phyloP scores from a whole-genome alignment of 2,113 vertebrate genomes.

The Machaerirhynchus nigripectus region DNA sequence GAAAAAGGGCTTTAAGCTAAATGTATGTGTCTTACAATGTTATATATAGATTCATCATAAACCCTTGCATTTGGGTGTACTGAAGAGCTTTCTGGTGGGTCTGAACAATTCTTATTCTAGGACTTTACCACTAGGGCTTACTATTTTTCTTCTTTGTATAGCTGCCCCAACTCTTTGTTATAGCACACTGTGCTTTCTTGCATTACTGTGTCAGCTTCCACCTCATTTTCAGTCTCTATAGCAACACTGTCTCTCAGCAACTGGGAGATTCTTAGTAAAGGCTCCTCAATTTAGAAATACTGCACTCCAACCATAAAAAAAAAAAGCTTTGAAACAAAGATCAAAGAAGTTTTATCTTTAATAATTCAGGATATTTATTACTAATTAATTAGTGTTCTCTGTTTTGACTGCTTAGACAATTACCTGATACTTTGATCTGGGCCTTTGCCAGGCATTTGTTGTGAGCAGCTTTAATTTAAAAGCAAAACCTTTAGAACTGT shows the following conservation, averaged over 20 bases:
- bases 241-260: conserved; percentile 50
- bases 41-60: not conserved
- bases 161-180: not conserved
- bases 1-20: not conserved
- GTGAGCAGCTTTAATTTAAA: not conserved
- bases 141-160: not conserved
- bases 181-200: not conserved
- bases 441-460: not conserved
- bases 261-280: not conserved
- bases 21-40: not conserved
- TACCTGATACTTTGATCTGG: conserved; percentile 23
- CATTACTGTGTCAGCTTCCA: not conserved
- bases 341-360: conserved; percentile 52
- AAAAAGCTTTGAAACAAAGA: conserved; percentile 61
- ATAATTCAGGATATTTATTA: conserved; percentile 75
- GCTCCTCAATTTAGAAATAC: not conserved
- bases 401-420: conserved; percentile 32
- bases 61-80: not conserved
- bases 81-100: not conserved
- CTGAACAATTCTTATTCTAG: not conserved
- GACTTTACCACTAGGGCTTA: not conserved
- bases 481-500: not conserved
- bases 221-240: conserved; percentile 27
- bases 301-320: not conserved
- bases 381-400: conserved; percentile 68